phyloP scores from a whole-genome alignment of 2,797 vertebrate genomes.

The Buphagus erythrorhynchus region DNA sequence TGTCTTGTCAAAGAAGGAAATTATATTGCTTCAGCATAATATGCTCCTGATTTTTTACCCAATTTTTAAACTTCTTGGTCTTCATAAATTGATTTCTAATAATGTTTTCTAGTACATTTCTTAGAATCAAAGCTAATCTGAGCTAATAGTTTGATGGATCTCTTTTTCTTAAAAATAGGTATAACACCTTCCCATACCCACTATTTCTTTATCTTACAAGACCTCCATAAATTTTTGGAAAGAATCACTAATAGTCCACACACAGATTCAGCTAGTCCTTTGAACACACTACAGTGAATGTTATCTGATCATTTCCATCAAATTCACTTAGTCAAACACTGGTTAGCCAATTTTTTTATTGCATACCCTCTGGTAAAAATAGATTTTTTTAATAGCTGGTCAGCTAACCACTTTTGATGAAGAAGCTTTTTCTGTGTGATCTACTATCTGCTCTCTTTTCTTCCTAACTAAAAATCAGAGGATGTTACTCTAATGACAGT shows the following conservation, averaged over 20 bases:
- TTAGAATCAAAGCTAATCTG: neutral
- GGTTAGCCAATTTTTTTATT: neutral
- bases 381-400: neutral
- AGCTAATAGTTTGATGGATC: neutral
- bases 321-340: neutral
- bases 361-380: neutral
- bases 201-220: neutral
- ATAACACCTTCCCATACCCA: neutral
- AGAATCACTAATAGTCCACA: neutral
- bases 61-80: neutral
- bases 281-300: neutral
- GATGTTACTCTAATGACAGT: neutral
- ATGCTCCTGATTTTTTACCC: neutral
- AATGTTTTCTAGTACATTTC: neutral
- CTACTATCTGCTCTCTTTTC: neutral
- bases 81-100: neutral
- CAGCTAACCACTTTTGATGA: neutral
- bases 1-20: neutral
- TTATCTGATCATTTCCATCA: neutral
- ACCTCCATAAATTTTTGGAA: neutral
- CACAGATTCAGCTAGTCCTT: neutral
- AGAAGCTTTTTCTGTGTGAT: neutral
- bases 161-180: neutral
- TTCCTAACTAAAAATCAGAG: neutral
- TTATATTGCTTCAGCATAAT: neutral